These are phyloP conservation scores for Tachysurus vachellii DNA, from an alignment of 2,113 vertebrate genomes.

Conservation along the genomic window DNA sequence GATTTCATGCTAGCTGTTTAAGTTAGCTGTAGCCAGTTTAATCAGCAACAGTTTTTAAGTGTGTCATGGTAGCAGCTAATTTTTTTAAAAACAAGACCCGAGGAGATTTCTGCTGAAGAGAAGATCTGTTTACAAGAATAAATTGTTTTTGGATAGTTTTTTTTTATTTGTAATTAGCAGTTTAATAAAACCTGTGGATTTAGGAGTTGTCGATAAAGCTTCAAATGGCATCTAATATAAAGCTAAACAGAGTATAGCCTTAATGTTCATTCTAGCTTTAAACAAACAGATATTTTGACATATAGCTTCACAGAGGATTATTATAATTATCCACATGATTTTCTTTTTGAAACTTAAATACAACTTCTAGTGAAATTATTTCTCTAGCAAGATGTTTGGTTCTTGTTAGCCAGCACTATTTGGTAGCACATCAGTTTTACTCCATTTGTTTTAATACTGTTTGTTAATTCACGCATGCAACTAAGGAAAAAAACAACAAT, in stretches of 20 bases:
- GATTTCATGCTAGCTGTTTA: neutral
- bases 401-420: neutral
- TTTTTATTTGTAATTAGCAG: constrained; percentile 5
- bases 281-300: neutral
- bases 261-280: neutral
- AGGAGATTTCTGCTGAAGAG: neutral
- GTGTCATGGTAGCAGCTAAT: neutral
- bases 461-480: constrained; percentile 11
- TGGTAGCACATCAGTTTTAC: neutral
- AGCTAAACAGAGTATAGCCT: neutral
- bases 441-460: constrained; percentile 5
- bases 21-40: neutral
- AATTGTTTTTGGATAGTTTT: neutral
- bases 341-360: neutral
- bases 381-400: neutral
- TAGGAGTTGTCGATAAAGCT: neutral
- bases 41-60: neutral
- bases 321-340: neutral
- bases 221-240: neutral
- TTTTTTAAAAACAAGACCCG: neutral
- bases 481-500: neutral
- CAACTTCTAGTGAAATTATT: neutral
- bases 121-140: neutral
- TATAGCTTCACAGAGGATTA: neutral
- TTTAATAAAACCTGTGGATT: neutral